phyloP scores from a whole-genome alignment of 2,797 vertebrate species.

The Girardinus metallicus region DNA sequence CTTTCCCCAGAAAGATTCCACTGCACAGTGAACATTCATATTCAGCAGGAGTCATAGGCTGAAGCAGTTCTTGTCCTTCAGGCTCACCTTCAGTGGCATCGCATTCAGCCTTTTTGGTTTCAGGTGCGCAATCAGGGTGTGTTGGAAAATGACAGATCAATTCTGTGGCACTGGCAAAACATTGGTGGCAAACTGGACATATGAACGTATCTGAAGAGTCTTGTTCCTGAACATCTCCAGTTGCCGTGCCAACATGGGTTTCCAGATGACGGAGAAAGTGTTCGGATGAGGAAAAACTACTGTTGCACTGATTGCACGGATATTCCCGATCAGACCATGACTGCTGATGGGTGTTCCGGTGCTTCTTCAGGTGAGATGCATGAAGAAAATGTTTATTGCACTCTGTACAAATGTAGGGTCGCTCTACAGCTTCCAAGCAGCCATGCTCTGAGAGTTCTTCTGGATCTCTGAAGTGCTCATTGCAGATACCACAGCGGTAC shows the following conservation, averaged over 20 bases:
- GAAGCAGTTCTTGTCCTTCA: conserved; percentile 62
- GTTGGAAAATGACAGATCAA: conserved; percentile 74
- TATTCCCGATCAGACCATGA: conserved; percentile 59
- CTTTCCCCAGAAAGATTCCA: conserved; percentile 69
- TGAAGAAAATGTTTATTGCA: conserved; percentile 82
- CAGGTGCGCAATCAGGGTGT: conserved; percentile 60
- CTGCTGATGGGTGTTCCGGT: conserved; percentile 69
- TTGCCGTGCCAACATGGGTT: conserved; percentile 57
- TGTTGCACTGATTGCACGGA: conserved; percentile 77
- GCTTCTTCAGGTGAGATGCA: conserved; percentile 81
- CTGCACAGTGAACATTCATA: conserved; percentile 79
- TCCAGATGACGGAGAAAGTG: conserved; percentile 75
- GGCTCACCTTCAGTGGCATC: conserved; percentile 53
- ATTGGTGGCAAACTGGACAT: conserved; percentile 78
- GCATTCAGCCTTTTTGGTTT: conserved; percentile 62
- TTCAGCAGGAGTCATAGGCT: conserved; percentile 63
- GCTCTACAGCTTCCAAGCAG: conserved; percentile 73
- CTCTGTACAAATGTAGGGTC: conserved; percentile 74
- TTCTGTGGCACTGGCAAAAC: conserved; percentile 67
- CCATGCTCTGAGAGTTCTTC: conserved; percentile 82
- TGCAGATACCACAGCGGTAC: conserved; percentile 80
- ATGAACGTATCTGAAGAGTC: conserved; percentile 46
- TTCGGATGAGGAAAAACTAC: conserved; percentile 66
- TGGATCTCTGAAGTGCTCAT: conserved; percentile 73
- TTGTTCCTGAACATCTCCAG: conserved; percentile 11